Base-by-base conservation (phyloP, 2,113 vertebrate species). In the Sorex araneus region DNA sequence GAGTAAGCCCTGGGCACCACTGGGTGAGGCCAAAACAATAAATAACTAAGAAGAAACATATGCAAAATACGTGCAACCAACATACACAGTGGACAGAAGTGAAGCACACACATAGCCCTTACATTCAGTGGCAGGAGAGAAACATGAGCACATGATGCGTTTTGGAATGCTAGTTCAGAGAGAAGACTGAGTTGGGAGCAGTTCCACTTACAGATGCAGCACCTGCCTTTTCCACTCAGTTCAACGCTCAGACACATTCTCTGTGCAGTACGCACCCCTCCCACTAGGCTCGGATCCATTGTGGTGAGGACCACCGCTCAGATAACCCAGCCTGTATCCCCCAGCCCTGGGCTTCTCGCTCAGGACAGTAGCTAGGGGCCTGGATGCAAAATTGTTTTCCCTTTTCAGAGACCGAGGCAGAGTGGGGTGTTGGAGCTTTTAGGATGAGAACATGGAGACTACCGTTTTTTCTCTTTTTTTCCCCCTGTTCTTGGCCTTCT, bases 241-340 rank as follows among this genome's bases (percentile, higher is more conserved):
- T n/a, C 7, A 27, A 34, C 57, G 28, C 25, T 85, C 75, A 86
- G 75, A 45, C 34, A 13, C 15, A 34, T 64, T 50, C 71, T 87
- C 43, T 32, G 30, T 40, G 57, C 28, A 32, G 32, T 12, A 6
- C 4, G 54, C 13, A 2, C 50, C 30, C 10, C 15, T 0, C 0
- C 4, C 16, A 45, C 43, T 63, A 28, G 43, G 18, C 28, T 8
- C 47, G 27, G 23, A 10, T 34, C 7, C 12, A 10, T 18, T 57
- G 15, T 32, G 2, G 6, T 3, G 4, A 34, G 15, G 2, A 0
- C 47, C 43, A 28, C 47, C 32, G 1, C 27, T 40, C 21, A 0
- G 19, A 73, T 7, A 75, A 47, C 21, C 66, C 8, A 1, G 43
- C 47, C 73, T 70, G 2, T 2, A 3, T 43, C 7, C 10, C 6